Evolutionary conservation across 2,888 invertebrate species (phyloP), one percentile per base, ranked within the genome.

Genomic region (Macrostomum cliftonense): DNA sequence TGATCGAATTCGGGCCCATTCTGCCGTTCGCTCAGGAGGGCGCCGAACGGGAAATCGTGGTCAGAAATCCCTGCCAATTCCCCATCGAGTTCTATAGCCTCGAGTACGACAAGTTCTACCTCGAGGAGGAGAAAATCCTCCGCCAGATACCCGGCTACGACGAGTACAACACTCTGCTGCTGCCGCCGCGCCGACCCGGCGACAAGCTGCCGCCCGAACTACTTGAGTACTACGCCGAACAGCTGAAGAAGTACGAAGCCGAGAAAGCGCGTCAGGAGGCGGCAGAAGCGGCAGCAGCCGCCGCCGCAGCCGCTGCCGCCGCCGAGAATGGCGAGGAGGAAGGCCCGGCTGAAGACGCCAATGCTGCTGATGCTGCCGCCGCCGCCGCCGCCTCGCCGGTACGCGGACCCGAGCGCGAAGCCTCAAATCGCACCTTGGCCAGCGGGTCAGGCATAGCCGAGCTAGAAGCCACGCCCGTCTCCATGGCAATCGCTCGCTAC

Each of bases 21-120:
- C 63, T 80, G 49, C 80, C 80, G 0, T 78, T 78, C 71, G 73
- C 77, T 16, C 36, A 46, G 43, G 40, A 40, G 5, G 74, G 75
- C 2, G 74, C 74, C n/a, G 76, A 77, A 45, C 71, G 75, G 53
- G 74, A 71, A 53, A 75, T 81, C 52, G 72, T 74, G 2, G 63
- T 82, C 7, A 75, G 75, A 50, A 82, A 82, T 63, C 75, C 75
- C 0, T 78, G 78, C 52, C 64, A 72, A 4, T 78, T 77, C 64
- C 78, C 80, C 0, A 72, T 81, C 17, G 81, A 81, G 65, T 71
- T 80, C 44, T 79, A 77, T 60, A 77, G 79, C 64, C 70, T 78
- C 16, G 79, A 81, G 63, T 76, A 76, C 60, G 79, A 81, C 62
- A 62, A 68, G 21, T 50, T 52, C 14, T 71, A 68, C 53, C 55